Evolutionary conservation across 2,113 vertebrate genomes (phyloP).

Genomic region (Marcusenius ussheri): DNA sequence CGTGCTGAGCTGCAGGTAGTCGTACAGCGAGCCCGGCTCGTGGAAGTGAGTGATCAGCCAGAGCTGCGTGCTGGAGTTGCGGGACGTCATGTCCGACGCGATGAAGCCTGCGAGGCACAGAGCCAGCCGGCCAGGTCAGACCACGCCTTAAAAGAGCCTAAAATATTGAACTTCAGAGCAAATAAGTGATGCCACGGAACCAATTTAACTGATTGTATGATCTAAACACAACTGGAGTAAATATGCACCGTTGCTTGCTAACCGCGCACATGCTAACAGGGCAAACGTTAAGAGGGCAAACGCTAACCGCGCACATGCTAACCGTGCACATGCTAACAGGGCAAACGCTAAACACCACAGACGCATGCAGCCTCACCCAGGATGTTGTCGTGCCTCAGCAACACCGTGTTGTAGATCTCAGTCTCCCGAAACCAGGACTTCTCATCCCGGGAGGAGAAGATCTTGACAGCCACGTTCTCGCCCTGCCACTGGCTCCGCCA

Average conservation of each 20-base stretch:
- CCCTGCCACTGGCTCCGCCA: slow-evolving; percentile 98
- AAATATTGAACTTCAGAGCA: background rate
- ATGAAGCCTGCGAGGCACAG: slow-evolving; percentile 72
- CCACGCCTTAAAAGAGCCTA: background rate
- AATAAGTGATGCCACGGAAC: background rate
- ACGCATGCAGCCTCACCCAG: background rate
- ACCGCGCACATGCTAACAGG: background rate
- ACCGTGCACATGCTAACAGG: background rate
- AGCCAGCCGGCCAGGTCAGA: background rate
- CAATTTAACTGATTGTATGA: background rate
- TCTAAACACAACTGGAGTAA: background rate
- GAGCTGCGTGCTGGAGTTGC: slow-evolving; percentile 95
- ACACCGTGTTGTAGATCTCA: background rate
- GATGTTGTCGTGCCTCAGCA: background rate
- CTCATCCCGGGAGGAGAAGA: slow-evolving; percentile 95
- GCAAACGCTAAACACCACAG: background rate
- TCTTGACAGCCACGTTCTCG: slow-evolving; percentile 93
- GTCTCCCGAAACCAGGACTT: slow-evolving; percentile 78
- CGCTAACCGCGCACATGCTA: background rate
- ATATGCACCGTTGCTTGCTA: background rate
- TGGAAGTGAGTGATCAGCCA: slow-evolving; percentile 98
- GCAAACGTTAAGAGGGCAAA: background rate
- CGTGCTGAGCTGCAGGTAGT: slow-evolving; percentile 90
- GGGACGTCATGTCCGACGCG: slow-evolving; percentile 95
- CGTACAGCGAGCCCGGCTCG: slow-evolving; percentile 92